Evolutionary conservation across 2,113 vertebrate genomes (phyloP).

Genomic region (Martes martes): DNA sequence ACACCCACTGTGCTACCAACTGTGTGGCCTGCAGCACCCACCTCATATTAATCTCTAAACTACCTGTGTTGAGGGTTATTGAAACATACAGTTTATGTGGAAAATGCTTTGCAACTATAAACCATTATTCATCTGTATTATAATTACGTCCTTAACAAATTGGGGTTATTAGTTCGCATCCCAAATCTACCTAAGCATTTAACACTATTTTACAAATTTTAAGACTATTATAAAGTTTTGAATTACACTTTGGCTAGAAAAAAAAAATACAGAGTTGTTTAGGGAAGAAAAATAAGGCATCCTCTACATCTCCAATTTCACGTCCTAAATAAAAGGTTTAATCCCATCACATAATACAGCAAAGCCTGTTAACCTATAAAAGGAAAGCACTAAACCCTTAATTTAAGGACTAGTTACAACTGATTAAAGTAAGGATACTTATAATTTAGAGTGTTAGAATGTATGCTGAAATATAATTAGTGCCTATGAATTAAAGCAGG

Average conservation of each 20-base stretch:
- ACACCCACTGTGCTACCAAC: background rate
- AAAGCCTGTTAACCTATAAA: slow-evolving; percentile 78
- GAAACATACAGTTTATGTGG: background rate
- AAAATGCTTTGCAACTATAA: slow-evolving; percentile 18
- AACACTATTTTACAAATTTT: slow-evolving; percentile 20
- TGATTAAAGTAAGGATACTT: slow-evolving; percentile 80
- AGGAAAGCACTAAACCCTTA: slow-evolving; percentile 74
- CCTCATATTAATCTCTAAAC: background rate
- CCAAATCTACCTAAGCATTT: background rate
- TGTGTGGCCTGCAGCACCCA: background rate
- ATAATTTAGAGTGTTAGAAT: slow-evolving; percentile 80
- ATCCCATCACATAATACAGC: slow-evolving; percentile 75
- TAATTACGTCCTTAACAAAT: slow-evolving; percentile 32
- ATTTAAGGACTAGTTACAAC: slow-evolving; percentile 82
- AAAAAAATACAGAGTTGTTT: background rate
- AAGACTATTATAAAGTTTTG: slow-evolving; percentile 39
- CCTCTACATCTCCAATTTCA: slow-evolving; percentile 52
- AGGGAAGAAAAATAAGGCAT: background rate
- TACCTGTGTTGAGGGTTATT: background rate
- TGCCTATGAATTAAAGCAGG: slow-evolving; percentile 78
- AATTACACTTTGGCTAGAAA: slow-evolving; percentile 52
- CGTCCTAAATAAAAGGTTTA: slow-evolving; percentile 65
- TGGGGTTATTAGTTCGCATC: background rate
- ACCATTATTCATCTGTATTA: background rate
- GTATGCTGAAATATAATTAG: slow-evolving; percentile 82